Percentiles rank a stretch among this genome's conserved stretches.
These are phyloP conservation scores for Phataginus tetradactyla DNA, from an alignment of 2,797 vertebrate species.

Conservation along the genomic window DNA sequence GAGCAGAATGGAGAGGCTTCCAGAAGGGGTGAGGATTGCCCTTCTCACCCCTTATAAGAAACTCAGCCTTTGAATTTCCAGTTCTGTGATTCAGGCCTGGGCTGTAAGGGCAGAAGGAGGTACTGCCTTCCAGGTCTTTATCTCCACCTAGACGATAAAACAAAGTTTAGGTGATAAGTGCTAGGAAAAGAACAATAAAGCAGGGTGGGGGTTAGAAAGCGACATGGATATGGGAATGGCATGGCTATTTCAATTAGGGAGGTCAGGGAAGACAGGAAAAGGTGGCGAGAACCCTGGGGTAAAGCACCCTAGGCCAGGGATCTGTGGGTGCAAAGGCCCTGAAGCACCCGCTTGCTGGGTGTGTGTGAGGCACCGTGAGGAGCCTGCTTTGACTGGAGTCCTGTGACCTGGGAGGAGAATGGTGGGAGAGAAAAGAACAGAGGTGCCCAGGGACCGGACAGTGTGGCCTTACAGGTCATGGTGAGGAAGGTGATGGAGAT, in stretches of 20 bases:
- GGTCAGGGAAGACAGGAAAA: not conserved
- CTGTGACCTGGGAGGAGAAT: not conserved
- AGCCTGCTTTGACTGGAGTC: accelerated
- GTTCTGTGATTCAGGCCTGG: not conserved
- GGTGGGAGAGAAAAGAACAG: too few relatives aligned
- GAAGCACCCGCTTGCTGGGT: accelerated
- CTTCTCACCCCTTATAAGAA: not conserved
- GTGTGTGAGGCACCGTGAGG: accelerated
- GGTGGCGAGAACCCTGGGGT: accelerated
- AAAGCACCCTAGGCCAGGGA: not conserved
- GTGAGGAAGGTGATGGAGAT: accelerated
- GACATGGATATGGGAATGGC: accelerated
- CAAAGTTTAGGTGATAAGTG: not conserved
- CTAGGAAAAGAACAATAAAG: not conserved
- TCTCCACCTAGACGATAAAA: not conserved
- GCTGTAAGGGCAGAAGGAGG: not conserved
- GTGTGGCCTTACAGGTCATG: accelerated
- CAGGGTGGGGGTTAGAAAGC: not conserved
- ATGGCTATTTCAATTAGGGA: not conserved
- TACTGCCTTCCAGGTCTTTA: not conserved
- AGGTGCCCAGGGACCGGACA: too few relatives aligned
- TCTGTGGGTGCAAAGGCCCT: not conserved
- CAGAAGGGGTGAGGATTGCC: not conserved
- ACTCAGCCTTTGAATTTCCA: not conserved
- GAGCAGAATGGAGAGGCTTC: not conserved